A percentile compares a stretch with the other conserved stretches of the same genome.
These are phyloP conservation scores for Drosophila mimetica DNA, from an alignment of 2,888 invertebrate genomes.

Conservation along the genomic window DNA sequence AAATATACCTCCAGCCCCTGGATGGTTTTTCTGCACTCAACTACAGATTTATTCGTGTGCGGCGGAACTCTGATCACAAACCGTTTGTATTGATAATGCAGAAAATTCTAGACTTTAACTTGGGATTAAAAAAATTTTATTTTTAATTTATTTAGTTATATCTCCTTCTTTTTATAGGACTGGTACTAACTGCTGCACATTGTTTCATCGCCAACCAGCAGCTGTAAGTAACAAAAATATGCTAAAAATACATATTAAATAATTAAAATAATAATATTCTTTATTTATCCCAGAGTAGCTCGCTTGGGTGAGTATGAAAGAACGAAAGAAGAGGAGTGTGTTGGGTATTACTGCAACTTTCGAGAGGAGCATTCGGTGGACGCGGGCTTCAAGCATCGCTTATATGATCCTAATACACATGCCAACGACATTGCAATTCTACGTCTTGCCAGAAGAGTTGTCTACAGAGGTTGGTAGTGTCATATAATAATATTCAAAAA, in stretches of 20 bases:
- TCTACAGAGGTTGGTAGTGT: slow-evolving; percentile 4
- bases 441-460: not conserved
- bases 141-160: not conserved
- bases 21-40: slow-evolving; percentile 7
- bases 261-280: not conserved
- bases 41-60: not conserved
- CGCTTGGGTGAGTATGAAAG: slow-evolving; percentile 15
- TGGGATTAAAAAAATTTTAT: no score
- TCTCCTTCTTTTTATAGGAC: not conserved
- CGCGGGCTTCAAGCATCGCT: slow-evolving; percentile 1
- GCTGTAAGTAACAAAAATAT: not conserved
- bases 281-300: not conserved
- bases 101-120: no score
- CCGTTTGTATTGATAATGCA: not conserved
- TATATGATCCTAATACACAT: not conserved
- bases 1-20: slow-evolving; percentile 1
- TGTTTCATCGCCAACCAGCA: not conserved
- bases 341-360: not conserved
- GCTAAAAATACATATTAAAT: not conserved
- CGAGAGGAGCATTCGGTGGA: slow-evolving; percentile 7
- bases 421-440: slow-evolving; percentile 15
- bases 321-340: not conserved
- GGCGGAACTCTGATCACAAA: slow-evolving; percentile 5
- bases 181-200: slow-evolving; percentile 4
- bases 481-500: not conserved